Percentiles rank a stretch among this genome's conserved stretches.
These are phyloP conservation scores for Parnassius smintheus DNA, from an alignment of 2,888 invertebrate species.

Conservation along the genomic window DNA sequence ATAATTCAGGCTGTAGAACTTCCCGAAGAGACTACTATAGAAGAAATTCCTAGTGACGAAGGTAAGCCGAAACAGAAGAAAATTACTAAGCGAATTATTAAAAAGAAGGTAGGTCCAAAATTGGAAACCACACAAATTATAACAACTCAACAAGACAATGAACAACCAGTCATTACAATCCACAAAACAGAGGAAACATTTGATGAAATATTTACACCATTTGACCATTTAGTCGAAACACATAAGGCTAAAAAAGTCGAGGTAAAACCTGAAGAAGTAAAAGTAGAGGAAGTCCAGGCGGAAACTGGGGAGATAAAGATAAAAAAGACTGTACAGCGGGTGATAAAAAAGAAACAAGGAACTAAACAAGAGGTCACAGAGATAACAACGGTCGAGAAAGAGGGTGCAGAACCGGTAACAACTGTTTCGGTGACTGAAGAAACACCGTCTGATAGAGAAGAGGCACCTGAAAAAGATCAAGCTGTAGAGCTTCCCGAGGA, in stretches of 20 bases:
- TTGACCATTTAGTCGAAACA: constrained; percentile 36
- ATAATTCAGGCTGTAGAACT: constrained; percentile 40
- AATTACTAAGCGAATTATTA: constrained; percentile 32
- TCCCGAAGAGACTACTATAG: constrained; percentile 38
- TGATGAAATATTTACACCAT: background rate
- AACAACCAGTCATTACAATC: constrained; percentile 42
- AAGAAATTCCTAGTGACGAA: constrained; percentile 37
- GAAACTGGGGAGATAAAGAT: constrained; percentile 20
- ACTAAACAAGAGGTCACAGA: constrained; percentile 31
- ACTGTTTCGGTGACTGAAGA: background rate
- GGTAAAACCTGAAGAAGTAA: constrained; percentile 31
- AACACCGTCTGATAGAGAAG: constrained; percentile 10
- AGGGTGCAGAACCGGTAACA: constrained; percentile 33
- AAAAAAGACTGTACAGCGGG: constrained; percentile 23
- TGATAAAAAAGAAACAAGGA: background rate
- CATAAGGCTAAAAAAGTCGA: constrained; percentile 14
- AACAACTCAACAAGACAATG: constrained; percentile 52
- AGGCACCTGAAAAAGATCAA: background rate
- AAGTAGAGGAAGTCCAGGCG: constrained; percentile 21
- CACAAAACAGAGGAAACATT: constrained; percentile 28
- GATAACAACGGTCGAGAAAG: constrained; percentile 34
- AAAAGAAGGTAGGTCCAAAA: constrained; percentile 49
- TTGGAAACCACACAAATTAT: constrained; percentile 30
- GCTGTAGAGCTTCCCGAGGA: background rate
- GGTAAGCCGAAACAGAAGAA: constrained; percentile 44